Evolutionary conservation across 1,140 invertebrate species (phyloP).

Genomic region (Pygmarrhopalites habei): DNA sequence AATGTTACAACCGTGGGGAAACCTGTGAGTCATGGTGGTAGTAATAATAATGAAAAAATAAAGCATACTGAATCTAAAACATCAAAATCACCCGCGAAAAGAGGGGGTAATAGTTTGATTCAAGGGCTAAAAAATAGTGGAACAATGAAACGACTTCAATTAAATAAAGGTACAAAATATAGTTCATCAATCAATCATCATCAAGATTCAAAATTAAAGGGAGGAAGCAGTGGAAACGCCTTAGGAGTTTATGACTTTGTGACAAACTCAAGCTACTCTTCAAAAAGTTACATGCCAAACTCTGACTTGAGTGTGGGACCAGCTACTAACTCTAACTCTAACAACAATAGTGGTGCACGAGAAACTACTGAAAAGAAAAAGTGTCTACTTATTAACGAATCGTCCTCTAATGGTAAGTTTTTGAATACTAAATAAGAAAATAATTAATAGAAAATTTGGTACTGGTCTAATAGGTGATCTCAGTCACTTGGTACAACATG

Average conservation of each 20-base stretch:
- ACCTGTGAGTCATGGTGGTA: no score
- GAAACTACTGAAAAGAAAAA: conserved; percentile 31
- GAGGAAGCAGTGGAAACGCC: background rate
- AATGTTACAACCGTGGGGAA: no score
- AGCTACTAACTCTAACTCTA: background rate
- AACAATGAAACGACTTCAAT: conserved; percentile 4
- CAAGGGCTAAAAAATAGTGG: background rate
- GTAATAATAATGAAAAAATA: no score
- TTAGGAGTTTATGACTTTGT: conserved; percentile 4
- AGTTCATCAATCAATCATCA: background rate
- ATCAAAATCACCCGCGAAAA: conserved; percentile 2
- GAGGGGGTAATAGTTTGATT: background rate
- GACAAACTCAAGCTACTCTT: background rate
- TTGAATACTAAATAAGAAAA: no score
- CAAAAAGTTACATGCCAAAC: background rate
- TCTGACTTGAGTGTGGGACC: background rate
- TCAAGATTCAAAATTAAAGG: conserved; percentile 8
- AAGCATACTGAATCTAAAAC: background rate
- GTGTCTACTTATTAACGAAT: conserved; percentile 34
- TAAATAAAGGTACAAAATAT: conserved; percentile 8
- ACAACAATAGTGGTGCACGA: background rate
- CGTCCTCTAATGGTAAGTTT: conserved; percentile 28
- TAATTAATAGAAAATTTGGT: no score
- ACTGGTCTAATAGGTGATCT: no score
- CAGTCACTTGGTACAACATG: no score